Conservation (phyloP, 2,888 invertebrate species). For the Leptinotarsa juncta region DNA sequence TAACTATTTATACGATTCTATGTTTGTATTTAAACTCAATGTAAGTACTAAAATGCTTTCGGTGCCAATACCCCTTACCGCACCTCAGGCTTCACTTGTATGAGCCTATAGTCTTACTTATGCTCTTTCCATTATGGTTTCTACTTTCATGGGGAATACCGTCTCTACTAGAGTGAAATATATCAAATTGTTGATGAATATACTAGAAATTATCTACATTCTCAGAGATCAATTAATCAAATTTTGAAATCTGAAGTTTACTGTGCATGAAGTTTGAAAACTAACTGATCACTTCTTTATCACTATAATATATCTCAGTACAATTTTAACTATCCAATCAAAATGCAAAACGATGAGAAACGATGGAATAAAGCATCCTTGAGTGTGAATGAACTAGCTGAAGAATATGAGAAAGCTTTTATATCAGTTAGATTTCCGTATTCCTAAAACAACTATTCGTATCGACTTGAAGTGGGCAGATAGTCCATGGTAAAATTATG, state of each 20-base stretch:
- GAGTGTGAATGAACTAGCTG: not conserved
- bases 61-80: too few species aligned
- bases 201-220: not conserved
- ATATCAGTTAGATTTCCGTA: not conserved
- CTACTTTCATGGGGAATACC: not conserved
- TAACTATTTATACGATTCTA: too few species aligned
- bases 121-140: not conserved
- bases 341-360: not conserved
- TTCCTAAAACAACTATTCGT: not conserved
- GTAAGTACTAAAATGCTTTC: too few species aligned
- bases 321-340: not conserved
- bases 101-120: too few species aligned
- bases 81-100: too few species aligned
- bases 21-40: too few species aligned
- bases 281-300: not conserved
- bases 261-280: not conserved
- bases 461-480: not conserved
- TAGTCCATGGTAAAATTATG: not conserved
- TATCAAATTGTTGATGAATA: not conserved
- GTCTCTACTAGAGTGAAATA: not conserved
- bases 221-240: not conserved
- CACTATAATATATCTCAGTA: not conserved
- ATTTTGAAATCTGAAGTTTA: not conserved
- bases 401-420: not conserved
- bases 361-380: not conserved